Conservation (phyloP, 2,797 vertebrate species). For the Sus cebifrons region DNA sequence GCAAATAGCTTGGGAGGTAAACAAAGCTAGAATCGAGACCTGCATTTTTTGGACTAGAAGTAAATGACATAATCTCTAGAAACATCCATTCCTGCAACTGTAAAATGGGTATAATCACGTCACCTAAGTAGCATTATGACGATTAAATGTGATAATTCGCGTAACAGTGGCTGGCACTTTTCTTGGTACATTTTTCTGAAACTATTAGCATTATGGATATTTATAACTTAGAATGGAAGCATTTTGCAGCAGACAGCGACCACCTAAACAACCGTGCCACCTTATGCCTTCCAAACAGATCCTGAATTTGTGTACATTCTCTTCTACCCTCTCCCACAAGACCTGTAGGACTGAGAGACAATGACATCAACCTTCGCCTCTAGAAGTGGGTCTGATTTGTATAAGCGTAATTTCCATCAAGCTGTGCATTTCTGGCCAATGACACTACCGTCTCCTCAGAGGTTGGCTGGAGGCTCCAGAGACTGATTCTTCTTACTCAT, state of each 20-base stretch:
- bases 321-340: neutral
- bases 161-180: neutral
- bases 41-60: neutral
- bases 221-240: neutral
- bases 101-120: neutral
- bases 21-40: neutral
- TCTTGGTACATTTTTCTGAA: slow-evolving; percentile 19
- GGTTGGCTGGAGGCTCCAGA: neutral
- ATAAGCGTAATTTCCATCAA: neutral
- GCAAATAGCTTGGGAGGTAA: slow-evolving; percentile 27
- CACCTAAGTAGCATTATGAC: neutral
- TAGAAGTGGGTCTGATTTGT: neutral
- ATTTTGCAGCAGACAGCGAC: neutral
- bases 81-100: slow-evolving; percentile 12
- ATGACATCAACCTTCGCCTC: neutral
- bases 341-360: neutral
- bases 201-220: neutral
- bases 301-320: neutral
- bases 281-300: neutral
- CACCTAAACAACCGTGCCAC: neutral
- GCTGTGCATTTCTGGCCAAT: neutral
- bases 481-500: neutral
- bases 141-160: slow-evolving; percentile 29
- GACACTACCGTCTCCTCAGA: neutral
- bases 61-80: slow-evolving; percentile 2